Base-by-base conservation (phyloP, 2,888 invertebrate species). In the Himalopsyche tibetana region DNA sequence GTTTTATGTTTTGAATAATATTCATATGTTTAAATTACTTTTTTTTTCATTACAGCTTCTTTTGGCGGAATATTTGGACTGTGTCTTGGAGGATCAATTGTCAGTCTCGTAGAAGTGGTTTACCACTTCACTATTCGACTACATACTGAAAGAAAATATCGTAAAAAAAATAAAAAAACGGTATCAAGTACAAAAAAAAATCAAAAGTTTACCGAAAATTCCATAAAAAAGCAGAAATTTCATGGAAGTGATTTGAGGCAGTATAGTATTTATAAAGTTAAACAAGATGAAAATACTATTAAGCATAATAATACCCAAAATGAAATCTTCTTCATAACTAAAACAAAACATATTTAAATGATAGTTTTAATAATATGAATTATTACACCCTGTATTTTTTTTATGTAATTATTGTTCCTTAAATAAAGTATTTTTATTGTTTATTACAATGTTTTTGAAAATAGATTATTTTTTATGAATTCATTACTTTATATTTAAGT, bases 31-130 rank as follows among this genome's bases (percentile, higher is more conserved):
- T 45, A n/a, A n/a, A n/a, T n/a, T n/a, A 45, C 8, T 9, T 45
- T 40, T 84, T n/a, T 82, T 82, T 55, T 84, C n/a, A 55, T 74
- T 83, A 82, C 90, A 95, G 95, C 95, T 0, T 94, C 94, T 83
- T 93, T 95, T 74, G 95, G 95, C 0, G 95, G 95, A 2, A 94
- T 95, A 56, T 94, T 94, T 85, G 94, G 95, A 0, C 91, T 95
- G 0, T 95, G 95, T 84, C 90, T 95, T 0, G 95, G 95, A 0
- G 95, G 95, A 0, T 95, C 95, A 0, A 92, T 95, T 45, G 91
- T 95, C 84, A 95, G 94, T 89, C 88, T 95, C 19, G 92, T 94
- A 6, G 95, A 95, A 90, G 89, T 94, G 5, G 15, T 94, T 3
- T 95, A 94, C 92, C 92, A 87, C 45, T 87, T 87, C 56, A 85